Base-by-base conservation (phyloP, 30 jellyfish, hydroid and myxozoan genomes). In the Aurelia coerulea region DNA sequence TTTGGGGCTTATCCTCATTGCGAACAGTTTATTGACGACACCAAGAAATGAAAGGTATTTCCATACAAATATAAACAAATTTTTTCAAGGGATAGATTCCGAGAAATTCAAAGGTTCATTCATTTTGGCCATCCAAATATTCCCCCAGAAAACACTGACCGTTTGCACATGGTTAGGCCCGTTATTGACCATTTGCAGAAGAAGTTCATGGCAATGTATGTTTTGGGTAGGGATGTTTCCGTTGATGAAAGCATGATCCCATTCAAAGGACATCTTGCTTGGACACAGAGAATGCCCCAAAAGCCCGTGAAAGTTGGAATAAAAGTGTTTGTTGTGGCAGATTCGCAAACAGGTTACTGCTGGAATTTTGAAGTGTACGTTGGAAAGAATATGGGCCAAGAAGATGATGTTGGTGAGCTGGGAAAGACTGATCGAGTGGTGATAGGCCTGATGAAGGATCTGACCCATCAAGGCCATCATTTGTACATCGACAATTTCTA, bases 191-290 rank as follows among this genome's bases (percentile, higher is more conserved):
- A 81, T 84, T 83, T 90, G 80, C 80, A 76, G 74, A 72, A 49
- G 39, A 67, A 46, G 50, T 90, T 90, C 86, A 73, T 52, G 51
- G 90, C 68, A 46, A 18, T 35, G 73, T 90, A 83, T 23, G 75
- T 54, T 33, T 88, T 66, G 17, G 85, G 71, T 73, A 52, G 84
- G 12, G 74, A 65, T 60, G 56, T 32, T 29, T 81, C 97, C 33
- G 88, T 74, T 0, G 97, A 90, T 76, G 95, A 90, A 58, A 76
- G 70, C 65, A 90, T 90, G 85, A 76, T 90, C 34, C 97, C 95
- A 15, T 90, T 90, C 95, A 90, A 82, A 66, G 95, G 95, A 34
- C 18, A 64, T 33, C 95, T 85, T 74, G 41, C 82, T 23, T 81
- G 88, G 80, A 90, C 71, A 66, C 78, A 66, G 80, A 18, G 77